A percentile compares a stretch with the other conserved stretches of the same genome.
Evolutionary conservation across 1,140 invertebrate species (phyloP).

Genomic region (Fopius arisanus): DNA sequence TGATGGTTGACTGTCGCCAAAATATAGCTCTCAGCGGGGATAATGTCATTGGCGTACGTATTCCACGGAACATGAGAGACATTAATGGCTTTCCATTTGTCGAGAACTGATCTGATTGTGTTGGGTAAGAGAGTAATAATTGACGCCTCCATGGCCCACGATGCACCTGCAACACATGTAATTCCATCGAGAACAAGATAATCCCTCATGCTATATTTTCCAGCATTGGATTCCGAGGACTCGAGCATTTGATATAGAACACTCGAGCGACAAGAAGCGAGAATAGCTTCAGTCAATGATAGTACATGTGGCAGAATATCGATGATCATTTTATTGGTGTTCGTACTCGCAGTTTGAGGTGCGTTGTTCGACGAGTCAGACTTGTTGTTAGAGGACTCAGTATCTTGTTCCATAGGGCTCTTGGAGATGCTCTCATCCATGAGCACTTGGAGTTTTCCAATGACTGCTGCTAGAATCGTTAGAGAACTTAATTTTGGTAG

Average conservation of each 20-base stretch:
- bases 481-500: constrained; percentile 74
- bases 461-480: constrained; percentile 72
- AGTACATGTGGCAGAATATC: constrained; percentile 72
- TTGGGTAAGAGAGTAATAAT: constrained; percentile 69
- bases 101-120: constrained; percentile 68
- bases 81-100: constrained; percentile 71
- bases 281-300: constrained; percentile 69
- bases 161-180: constrained; percentile 69
- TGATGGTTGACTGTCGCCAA: constrained; percentile 70
- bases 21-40: constrained; percentile 84
- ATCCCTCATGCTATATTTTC: constrained; percentile 64
- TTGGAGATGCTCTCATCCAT: constrained; percentile 65
- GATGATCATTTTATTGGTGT: constrained; percentile 59
- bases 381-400: constrained; percentile 43
- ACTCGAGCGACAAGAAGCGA: constrained; percentile 63
- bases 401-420: constrained; percentile 36
- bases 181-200: constrained; percentile 68
- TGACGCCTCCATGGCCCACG: constrained; percentile 66
- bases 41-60: constrained; percentile 78
- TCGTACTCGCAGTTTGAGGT: constrained; percentile 45
- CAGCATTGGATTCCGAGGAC: constrained; percentile 56
- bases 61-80: constrained; percentile 68
- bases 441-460: constrained; percentile 75
- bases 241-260: constrained; percentile 68
- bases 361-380: constrained; percentile 44